Evolutionary conservation across 1,140 invertebrate species (phyloP), one percentile per base, ranked within the genome.

Genomic region (Armadillidium nasatum): DNA sequence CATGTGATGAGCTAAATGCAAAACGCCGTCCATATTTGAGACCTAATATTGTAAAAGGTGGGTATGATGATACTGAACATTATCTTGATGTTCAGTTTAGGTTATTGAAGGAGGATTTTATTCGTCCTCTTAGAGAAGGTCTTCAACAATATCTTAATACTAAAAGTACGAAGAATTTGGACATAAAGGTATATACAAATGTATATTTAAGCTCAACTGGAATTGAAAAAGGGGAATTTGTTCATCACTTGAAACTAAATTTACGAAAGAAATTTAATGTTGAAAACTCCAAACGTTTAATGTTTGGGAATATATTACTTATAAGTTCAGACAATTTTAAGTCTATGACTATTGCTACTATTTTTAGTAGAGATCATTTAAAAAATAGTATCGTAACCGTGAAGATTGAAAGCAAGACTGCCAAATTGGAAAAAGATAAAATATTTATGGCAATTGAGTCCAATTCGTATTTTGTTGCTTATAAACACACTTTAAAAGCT

Each of bases 81-180:
- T 95, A 95, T 82, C 83, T 95, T 10, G 91, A 93, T 81, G 87
- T 90, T 0, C 93, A 94, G 81, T 93, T 92, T 82, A 84, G 91
- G 11, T 84, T 94, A 3, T 83, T 94, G 21, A 83, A 91, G 11
- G 92, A 94, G 85, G 93, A 94, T 84, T 80, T 80, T 75, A 71
- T 80, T 0, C 72, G 75, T 11, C 79, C 79, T 13, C 60, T 80
- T 19, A 78, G 79, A 19, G 46, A 74, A 11, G 79, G 77, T 7
- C 72, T 80, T 7, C 22, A 44, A 7, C 67, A 81, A 23, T 83
- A 81, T 44, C 73, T 73, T 44, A 72, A 75, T 45, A 19, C 72
- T 9, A 54, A 33, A 71, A 7, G 4, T 45, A 44, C 33, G 15
- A 69, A 21, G 70, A 10, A 60, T 43, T 50, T n/a, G 66, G 72